Evolutionary conservation across 1,140 invertebrate species (phyloP).

Genomic region (Procambarus clarkii): DNA sequence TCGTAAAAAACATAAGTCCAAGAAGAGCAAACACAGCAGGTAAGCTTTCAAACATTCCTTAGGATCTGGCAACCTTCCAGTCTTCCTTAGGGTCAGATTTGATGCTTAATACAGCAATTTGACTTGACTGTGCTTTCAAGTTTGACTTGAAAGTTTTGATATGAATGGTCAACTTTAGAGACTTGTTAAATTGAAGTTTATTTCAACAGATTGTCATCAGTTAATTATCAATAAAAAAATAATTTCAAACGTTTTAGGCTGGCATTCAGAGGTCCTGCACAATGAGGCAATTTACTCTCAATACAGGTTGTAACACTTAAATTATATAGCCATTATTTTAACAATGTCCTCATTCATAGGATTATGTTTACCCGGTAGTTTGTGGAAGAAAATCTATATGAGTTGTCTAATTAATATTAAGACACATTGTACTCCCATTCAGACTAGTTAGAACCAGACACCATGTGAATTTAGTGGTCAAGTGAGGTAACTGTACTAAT

Average conservation of each 20-base stretch:
- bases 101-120: conserved; percentile 52
- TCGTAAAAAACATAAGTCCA: conserved; percentile 68
- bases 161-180: conserved; percentile 42
- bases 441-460: too few species aligned
- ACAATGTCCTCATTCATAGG: background rate
- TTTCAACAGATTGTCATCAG: conserved; percentile 20
- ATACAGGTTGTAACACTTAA: background rate
- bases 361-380: background rate
- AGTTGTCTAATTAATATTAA: too few species aligned
- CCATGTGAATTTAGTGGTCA: too few species aligned
- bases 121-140: conserved; percentile 54
- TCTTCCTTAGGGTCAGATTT: conserved; percentile 54
- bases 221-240: background rate
- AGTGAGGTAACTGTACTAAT: too few species aligned
- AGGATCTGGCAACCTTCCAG: conserved; percentile 32
- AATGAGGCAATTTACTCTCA: background rate
- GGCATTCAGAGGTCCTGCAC: background rate
- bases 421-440: too few species aligned
- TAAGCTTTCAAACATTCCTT: conserved; percentile 35
- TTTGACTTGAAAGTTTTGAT: conserved; percentile 44
- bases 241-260: background rate
- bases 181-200: conserved; percentile 37
- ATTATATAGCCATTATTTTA: background rate
- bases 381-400: too few species aligned
- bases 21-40: conserved; percentile 71